Evolutionary conservation across 2,888 invertebrate genomes (phyloP).

Genomic region (Leptopilina drosophilae): DNA sequence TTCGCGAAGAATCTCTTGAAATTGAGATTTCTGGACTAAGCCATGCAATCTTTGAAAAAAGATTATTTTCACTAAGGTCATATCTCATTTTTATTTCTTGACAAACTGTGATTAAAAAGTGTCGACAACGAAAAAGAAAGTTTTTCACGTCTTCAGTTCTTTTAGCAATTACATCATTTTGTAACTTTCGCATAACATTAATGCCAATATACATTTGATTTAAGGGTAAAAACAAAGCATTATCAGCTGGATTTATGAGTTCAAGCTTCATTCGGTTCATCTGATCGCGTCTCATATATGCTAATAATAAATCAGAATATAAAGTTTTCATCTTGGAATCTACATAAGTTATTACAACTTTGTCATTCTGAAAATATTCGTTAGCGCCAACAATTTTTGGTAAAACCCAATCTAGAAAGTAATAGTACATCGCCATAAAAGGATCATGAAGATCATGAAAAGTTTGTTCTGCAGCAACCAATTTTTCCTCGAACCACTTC

Average conservation of each 20-base stretch:
- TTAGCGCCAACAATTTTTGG: constrained; percentile 49
- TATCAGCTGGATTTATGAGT: constrained; percentile 48
- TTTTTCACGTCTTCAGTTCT: constrained; percentile 36
- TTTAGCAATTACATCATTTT: constrained; percentile 39
- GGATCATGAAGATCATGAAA: constrained; percentile 28
- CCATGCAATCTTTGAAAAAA: constrained; percentile 42
- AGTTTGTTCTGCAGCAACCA: constrained; percentile 45
- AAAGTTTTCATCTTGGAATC: constrained; percentile 46
- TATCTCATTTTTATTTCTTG: constrained; percentile 42
- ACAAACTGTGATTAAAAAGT: constrained; percentile 44
- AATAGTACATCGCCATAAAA: constrained; percentile 45
- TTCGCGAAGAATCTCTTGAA: neutral
- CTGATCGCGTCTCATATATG: constrained; percentile 46
- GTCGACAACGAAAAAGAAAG: constrained; percentile 24
- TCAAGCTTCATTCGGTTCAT: constrained; percentile 43
- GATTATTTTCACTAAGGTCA: constrained; percentile 42
- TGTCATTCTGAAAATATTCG: constrained; percentile 50
- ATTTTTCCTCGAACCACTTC: constrained; percentile 39
- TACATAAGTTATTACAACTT: constrained; percentile 46
- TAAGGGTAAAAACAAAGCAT: constrained; percentile 42
- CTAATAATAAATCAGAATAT: constrained; percentile 45
- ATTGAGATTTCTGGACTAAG: constrained; percentile 44
- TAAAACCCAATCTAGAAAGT: constrained; percentile 52
- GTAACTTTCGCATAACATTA: constrained; percentile 37
- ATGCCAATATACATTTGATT: constrained; percentile 52